phyloP scores from a whole-genome alignment of 2,888 invertebrate genomes.

The Nemurella pictetii region DNA sequence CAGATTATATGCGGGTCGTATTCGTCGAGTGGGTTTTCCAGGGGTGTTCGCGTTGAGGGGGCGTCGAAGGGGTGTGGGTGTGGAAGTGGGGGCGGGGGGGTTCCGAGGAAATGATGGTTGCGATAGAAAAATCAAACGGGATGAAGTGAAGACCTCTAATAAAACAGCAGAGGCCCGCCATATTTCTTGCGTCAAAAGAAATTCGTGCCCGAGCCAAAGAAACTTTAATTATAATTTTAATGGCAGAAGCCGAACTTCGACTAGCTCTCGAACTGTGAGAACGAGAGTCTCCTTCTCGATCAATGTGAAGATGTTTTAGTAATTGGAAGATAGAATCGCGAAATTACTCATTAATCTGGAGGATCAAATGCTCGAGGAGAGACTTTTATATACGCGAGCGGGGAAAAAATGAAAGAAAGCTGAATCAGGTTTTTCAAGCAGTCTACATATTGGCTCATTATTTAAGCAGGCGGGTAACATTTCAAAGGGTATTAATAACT shows the following conservation, averaged over 20 bases:
- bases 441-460: not conserved
- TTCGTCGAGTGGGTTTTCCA: not conserved
- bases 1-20: not conserved
- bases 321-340: conserved; percentile 8
- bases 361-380: not conserved
- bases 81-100: not conserved
- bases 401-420: not conserved
- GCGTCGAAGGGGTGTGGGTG: not conserved
- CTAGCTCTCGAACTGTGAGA: not conserved
- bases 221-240: conserved; percentile 19
- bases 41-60: not conserved
- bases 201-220: not conserved
- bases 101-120: not conserved
- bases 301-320: conserved; percentile 6
- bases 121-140: not conserved
- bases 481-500: not conserved
- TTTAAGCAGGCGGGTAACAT: not conserved
- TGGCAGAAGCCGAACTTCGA: conserved; percentile 1
- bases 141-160: not conserved
- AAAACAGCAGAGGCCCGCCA: not conserved
- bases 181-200: conserved; percentile 11
- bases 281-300: not conserved
- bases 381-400: not conserved
- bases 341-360: conserved; percentile 16
- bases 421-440: not conserved